Percentiles rank a stretch among this genome's conserved stretches.
phyloP scores from a whole-genome alignment of 2,888 invertebrate species.

The Dilophus febrilis region DNA sequence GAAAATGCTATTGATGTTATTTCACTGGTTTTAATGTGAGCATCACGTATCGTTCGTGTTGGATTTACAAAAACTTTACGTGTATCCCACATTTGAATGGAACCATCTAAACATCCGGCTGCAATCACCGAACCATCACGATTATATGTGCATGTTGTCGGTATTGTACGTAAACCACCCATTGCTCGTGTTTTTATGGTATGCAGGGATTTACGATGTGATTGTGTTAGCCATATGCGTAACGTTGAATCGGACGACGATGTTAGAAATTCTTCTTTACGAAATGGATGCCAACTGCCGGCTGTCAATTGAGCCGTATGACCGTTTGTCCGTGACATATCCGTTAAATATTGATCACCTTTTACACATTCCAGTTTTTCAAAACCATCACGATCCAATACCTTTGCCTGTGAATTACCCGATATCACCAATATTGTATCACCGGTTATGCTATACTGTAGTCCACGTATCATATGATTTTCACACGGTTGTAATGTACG shows the following conservation, averaged over 20 bases:
- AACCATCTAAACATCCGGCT: constrained; percentile 87
- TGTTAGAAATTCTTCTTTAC: constrained; percentile 84
- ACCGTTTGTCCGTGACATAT: constrained; percentile 85
- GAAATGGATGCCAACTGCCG: constrained; percentile 87
- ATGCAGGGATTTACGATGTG: constrained; percentile 58
- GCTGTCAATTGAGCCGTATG: constrained; percentile 82
- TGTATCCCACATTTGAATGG: constrained; percentile 94
- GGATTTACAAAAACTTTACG: constrained; percentile 82
- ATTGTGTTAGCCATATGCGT: constrained; percentile 75
- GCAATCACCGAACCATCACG: constrained; percentile 76
- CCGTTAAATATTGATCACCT: constrained; percentile 90
- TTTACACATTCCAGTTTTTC: constrained; percentile 85
- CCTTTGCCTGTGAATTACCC: constrained; percentile 84
- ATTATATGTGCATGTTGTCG: constrained; percentile 69
- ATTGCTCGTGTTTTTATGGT: constrained; percentile 76
- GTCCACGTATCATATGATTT: constrained; percentile 76
- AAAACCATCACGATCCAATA: constrained; percentile 86
- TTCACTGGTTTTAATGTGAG: constrained; percentile 64
- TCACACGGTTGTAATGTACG: constrained; percentile 89
- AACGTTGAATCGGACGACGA: constrained; percentile 88
- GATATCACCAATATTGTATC: constrained; percentile 85
- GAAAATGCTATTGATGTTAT: constrained; percentile 77
- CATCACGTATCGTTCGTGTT: constrained; percentile 53
- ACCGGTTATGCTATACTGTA: constrained; percentile 83
- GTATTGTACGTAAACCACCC: constrained; percentile 72